Conservation (phyloP, 2,113 vertebrate genomes). For the Poecilia latipinna region DNA sequence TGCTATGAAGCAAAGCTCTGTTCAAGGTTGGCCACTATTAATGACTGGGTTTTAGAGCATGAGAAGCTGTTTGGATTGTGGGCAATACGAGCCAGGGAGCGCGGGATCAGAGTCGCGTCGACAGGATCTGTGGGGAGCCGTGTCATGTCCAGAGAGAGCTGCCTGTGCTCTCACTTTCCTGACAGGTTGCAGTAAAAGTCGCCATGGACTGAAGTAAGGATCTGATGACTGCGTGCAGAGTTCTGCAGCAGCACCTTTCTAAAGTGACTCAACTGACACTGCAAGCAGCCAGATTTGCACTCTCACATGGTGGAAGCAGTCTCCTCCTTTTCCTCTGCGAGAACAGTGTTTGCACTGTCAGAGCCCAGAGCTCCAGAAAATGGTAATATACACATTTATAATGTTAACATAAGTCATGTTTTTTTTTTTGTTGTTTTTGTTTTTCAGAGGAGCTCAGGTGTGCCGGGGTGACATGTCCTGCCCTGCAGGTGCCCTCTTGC, state of each 20-base stretch:
- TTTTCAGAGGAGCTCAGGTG: conserved; percentile 78
- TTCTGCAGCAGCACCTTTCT: conserved; percentile 30
- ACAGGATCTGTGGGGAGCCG: conserved; percentile 52
- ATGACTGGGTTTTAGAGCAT: conserved; percentile 52
- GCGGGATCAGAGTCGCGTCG: conserved; percentile 52
- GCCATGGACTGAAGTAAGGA: conserved; percentile 41
- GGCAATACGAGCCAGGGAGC: conserved; percentile 29
- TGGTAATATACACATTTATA: background rate
- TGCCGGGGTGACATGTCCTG: conserved; percentile 71
- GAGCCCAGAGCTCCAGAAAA: background rate
- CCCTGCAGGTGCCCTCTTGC: conserved; percentile 69
- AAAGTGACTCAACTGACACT: conserved; percentile 42
- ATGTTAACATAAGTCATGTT: conserved; percentile 12
- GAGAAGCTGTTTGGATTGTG: conserved; percentile 64
- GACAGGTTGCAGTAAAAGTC: conserved; percentile 66
- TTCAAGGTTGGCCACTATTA: conserved; percentile 60
- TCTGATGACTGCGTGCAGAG: conserved; percentile 46
- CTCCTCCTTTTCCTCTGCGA: background rate
- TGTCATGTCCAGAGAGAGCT: conserved; percentile 45
- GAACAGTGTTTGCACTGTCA: conserved; percentile 44
- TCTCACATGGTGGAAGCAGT: background rate
- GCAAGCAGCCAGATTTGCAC: conserved; percentile 6
- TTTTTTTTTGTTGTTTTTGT: conserved; percentile 23
- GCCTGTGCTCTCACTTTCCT: conserved; percentile 32
- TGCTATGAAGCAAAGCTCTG: conserved; percentile 49